A percentile compares a stretch with the other conserved stretches of the same genome.
phyloP scores from a whole-genome alignment of 2,888 invertebrate genomes.

The Hartigia nigra region DNA sequence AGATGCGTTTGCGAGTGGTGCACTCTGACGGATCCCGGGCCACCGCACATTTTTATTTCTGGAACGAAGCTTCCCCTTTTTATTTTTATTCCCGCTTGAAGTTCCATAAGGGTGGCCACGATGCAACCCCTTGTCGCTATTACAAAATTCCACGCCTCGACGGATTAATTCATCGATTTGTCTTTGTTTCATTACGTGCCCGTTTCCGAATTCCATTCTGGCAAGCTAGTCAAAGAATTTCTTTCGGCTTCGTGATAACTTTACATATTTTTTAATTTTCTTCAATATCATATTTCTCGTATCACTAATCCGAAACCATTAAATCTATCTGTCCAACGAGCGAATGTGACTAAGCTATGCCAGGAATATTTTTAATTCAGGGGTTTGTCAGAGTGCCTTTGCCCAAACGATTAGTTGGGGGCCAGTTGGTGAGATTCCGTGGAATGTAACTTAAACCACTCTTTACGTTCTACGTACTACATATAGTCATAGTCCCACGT shows the following conservation, averaged over 20 bases:
- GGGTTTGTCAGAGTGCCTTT: slow-evolving; percentile 23
- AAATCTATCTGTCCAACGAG: background rate
- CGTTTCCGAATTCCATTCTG: background rate
- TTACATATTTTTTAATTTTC: background rate
- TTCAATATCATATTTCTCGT: background rate
- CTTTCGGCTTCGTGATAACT: background rate
- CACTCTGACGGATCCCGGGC: background rate
- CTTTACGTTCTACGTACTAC: background rate
- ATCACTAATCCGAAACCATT: background rate
- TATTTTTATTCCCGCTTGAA: slow-evolving; percentile 5
- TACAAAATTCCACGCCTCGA: background rate
- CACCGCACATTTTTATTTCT: background rate
- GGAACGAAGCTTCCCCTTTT: background rate
- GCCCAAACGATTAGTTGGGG: slow-evolving; percentile 48
- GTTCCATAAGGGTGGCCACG: slow-evolving; percentile 16
- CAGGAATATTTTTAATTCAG: slow-evolving; percentile 44
- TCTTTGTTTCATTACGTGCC: background rate
- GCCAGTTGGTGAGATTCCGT: slow-evolving; percentile 49
- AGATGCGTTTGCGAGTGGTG: background rate
- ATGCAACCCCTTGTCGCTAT: slow-evolving; percentile 4
- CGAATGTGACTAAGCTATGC: background rate
- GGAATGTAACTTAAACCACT: slow-evolving; percentile 27
- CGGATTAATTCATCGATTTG: background rate
- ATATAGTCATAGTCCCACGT: background rate
- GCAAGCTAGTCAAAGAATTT: background rate